Percentiles rank a stretch among this genome's conserved stretches.
Evolutionary conservation across 1,140 invertebrate species (phyloP).

Genomic region (Phymastichus coffea): DNA sequence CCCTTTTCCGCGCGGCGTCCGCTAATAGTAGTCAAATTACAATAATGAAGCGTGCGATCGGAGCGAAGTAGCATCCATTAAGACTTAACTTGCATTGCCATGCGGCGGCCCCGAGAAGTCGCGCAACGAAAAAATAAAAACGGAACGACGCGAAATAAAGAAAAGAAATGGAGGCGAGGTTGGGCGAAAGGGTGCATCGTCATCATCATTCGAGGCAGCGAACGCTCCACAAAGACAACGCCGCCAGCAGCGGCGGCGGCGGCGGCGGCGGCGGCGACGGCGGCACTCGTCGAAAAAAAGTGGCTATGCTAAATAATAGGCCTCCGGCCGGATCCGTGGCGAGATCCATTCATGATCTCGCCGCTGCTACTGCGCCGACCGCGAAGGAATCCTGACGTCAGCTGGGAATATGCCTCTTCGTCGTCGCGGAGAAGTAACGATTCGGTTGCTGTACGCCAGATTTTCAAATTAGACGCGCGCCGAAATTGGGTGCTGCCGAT

Average conservation of each 20-base stretch:
- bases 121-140: constrained; percentile 7
- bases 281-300: constrained; percentile 38
- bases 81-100: constrained; percentile 25
- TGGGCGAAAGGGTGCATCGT: constrained; percentile 43
- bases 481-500: neutral
- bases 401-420: neutral
- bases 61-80: constrained; percentile 47
- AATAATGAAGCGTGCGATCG: constrained; percentile 48
- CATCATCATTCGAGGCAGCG: constrained; percentile 43
- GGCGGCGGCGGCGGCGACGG: constrained; percentile 8
- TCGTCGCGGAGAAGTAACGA: neutral
- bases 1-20: neutral
- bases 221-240: constrained; percentile 48
- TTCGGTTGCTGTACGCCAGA: neutral
- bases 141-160: neutral
- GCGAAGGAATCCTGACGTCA: neutral
- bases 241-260: constrained; percentile 39
- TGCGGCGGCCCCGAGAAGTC: constrained; percentile 39
- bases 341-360: constrained; percentile 9
- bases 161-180: neutral
- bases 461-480: constrained; percentile 4
- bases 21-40: constrained; percentile 47
- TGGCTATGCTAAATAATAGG: constrained; percentile 57
- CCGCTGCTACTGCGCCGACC: neutral
- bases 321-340: constrained; percentile 34